phyloP scores from a whole-genome alignment of 2,113 vertebrate genomes.

The Strigops habroptila region DNA sequence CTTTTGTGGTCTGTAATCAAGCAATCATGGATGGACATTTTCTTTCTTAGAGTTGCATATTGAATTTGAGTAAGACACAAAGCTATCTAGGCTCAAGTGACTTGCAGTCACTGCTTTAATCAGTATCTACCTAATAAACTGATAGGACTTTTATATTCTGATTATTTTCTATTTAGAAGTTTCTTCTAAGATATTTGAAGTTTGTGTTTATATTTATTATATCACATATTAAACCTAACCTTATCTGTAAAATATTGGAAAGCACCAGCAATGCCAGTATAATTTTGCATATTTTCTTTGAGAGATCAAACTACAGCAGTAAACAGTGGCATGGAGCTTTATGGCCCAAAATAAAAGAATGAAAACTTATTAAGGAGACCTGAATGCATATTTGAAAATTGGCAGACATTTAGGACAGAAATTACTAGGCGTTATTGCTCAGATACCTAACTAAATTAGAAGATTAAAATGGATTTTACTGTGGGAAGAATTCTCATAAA shows the following conservation, averaged over 20 bases:
- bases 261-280: neutral
- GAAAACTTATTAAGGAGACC: neutral
- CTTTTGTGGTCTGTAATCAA: conserved; percentile 7
- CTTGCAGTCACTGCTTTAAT: neutral
- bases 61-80: conserved; percentile 17
- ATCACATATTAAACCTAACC: neutral
- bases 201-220: neutral
- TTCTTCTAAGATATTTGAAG: neutral
- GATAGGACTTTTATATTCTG: neutral
- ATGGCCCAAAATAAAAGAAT: neutral
- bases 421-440: neutral
- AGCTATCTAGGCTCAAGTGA: neutral
- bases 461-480: conserved; percentile 4
- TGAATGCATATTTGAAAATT: neutral
- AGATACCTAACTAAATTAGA: neutral
- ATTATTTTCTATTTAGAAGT: neutral
- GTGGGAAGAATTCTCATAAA: neutral
- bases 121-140: neutral
- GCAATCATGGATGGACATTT: neutral
- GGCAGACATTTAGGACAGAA: conserved; percentile 2
- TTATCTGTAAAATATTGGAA: neutral
- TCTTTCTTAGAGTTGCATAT: neutral
- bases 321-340: neutral
- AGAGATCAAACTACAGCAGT: neutral
- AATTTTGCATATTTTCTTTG: neutral